Conservation (phyloP, 2,113 vertebrate species). For the Nothocercus julius region DNA sequence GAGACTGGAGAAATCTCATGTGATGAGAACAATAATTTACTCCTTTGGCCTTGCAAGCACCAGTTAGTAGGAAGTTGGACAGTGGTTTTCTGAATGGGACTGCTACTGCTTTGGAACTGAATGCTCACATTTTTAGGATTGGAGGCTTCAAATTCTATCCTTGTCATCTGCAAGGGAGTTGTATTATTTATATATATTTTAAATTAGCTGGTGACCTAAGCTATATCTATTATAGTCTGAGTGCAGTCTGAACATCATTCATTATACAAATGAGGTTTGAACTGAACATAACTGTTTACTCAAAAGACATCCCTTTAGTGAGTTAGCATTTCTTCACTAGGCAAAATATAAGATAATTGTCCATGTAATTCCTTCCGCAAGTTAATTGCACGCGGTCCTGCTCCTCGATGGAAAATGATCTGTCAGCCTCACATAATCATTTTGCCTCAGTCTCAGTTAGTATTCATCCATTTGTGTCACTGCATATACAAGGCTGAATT, state of each 20-base stretch:
- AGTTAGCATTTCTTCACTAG: conserved; percentile 71
- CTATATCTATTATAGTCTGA: conserved; percentile 22
- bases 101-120: background rate
- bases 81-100: background rate
- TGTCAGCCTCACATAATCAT: conserved; percentile 52
- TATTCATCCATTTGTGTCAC: background rate
- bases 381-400: conserved; percentile 63
- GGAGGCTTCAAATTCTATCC: background rate
- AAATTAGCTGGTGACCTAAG: conserved; percentile 45
- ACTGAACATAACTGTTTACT: conserved; percentile 62
- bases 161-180: background rate
- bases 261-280: conserved; percentile 52
- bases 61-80: background rate
- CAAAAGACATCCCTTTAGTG: conserved; percentile 66
- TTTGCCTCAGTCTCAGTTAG: conserved; percentile 8
- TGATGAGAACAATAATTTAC: background rate
- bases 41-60: background rate
- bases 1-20: background rate
- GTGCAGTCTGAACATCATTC: conserved; percentile 40
- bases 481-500: background rate
- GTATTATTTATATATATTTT: conserved; percentile 15
- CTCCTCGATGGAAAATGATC: conserved; percentile 55
- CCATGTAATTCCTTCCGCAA: conserved; percentile 67
- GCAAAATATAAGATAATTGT: conserved; percentile 68
- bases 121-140: background rate